A percentile compares a stretch with the other conserved stretches of the same genome.
Evolutionary conservation across 1,140 invertebrate genomes (phyloP).

Genomic region (Pogonomyrmex californicus): DNA sequence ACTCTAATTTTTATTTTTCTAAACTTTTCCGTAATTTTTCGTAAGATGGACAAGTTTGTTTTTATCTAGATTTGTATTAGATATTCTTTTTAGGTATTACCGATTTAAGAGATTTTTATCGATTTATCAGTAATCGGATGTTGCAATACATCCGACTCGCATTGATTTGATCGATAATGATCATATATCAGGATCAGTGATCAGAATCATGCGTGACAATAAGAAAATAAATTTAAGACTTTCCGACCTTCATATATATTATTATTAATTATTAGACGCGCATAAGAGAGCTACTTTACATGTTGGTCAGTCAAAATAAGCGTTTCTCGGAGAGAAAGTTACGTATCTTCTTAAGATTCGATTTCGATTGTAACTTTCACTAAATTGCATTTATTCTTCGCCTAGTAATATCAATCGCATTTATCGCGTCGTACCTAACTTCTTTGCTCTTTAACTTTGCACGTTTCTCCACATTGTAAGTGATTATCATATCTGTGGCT

Average conservation of each 20-base stretch:
- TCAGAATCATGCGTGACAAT: background rate
- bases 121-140: background rate
- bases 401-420: conserved; percentile 1
- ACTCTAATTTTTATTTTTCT: conserved; percentile 3
- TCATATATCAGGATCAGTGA: conserved; percentile 13
- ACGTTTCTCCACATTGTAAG: background rate
- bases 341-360: background rate
- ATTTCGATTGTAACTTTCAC: conserved; percentile 29
- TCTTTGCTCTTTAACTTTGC: conserved; percentile 2
- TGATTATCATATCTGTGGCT: conserved; percentile 29
- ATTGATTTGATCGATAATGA: conserved; percentile 23
- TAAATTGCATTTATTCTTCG: conserved; percentile 1
- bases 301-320: background rate
- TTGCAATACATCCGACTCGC: background rate
- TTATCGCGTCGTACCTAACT: conserved; percentile 12
- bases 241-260: background rate
- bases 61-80: conserved; percentile 4
- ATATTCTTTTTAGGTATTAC: background rate
- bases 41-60: background rate
- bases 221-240: conserved; percentile 14
- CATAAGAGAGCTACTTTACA: background rate
- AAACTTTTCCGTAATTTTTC: background rate
- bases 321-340: conserved; percentile 59
- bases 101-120: background rate
- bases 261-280: conserved; percentile 4